Evolutionary conservation across 2,888 invertebrate species (phyloP).

Genomic region (Dimorphilus gyrociliatus): DNA sequence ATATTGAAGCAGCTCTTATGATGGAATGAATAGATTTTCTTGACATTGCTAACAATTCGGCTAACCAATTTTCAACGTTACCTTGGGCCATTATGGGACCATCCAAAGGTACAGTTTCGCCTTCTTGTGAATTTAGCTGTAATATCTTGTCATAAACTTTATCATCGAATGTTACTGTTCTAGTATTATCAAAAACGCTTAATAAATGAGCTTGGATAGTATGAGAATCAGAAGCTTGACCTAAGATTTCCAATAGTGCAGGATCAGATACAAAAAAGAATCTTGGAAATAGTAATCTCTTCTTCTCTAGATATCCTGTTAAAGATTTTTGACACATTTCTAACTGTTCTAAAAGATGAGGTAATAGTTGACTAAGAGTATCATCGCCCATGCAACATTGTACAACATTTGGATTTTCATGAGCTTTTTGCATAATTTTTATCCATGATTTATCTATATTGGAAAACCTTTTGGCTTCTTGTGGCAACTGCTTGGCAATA

Average conservation of each 20-base stretch:
- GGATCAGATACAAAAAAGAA: slow-evolving; percentile 40
- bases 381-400: slow-evolving; percentile 92
- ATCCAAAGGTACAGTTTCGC: slow-evolving; percentile 62
- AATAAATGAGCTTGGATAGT: slow-evolving; percentile 59
- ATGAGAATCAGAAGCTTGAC: slow-evolving; percentile 39
- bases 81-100: slow-evolving; percentile 51
- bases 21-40: slow-evolving; percentile 78
- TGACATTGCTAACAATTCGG: slow-evolving; percentile 66
- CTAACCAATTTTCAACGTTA: slow-evolving; percentile 79
- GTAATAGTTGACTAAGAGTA: slow-evolving; percentile 68
- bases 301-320: slow-evolving; percentile 47
- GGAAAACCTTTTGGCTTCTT: slow-evolving; percentile 47
- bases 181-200: slow-evolving; percentile 89
- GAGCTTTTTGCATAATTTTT: slow-evolving; percentile 70
- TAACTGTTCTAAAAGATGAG: slow-evolving; percentile 83
- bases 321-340: slow-evolving; percentile 91
- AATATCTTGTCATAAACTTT: slow-evolving; percentile 89
- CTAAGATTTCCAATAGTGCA: slow-evolving; percentile 37
- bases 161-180: slow-evolving; percentile 75
- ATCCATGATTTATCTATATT: slow-evolving; percentile 98
- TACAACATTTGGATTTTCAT: slow-evolving; percentile 87
- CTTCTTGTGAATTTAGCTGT: slow-evolving; percentile 78
- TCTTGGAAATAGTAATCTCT: slow-evolving; percentile 31
- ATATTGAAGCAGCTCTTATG: slow-evolving; percentile 61
- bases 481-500: slow-evolving; percentile 84